Evolutionary conservation across 2,888 invertebrate genomes (phyloP).

Genomic region (Hydriomena furcata): DNA sequence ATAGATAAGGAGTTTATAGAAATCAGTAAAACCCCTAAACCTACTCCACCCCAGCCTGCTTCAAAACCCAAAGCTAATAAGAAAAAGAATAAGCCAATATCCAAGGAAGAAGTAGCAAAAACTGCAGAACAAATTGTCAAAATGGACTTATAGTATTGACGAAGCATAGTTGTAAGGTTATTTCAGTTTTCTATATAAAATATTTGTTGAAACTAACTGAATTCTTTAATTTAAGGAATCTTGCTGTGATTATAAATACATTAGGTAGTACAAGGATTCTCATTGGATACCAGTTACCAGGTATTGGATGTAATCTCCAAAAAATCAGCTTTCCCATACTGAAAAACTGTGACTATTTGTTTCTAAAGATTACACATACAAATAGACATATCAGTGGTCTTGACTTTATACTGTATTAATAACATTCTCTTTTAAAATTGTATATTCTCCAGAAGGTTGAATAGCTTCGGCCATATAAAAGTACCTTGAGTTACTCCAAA

Average conservation of each 20-base stretch:
- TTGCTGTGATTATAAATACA: too few relatives aligned
- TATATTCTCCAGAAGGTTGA: not conserved
- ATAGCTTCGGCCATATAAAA: not conserved
- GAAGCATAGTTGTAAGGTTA: conserved; percentile 26
- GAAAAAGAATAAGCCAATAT: conserved; percentile 50
- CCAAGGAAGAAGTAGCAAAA: conserved; percentile 65
- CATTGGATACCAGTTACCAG: too few relatives aligned
- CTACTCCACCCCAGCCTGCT: conserved; percentile 31
- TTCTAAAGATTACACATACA: too few relatives aligned
- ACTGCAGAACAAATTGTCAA: conserved; percentile 62
- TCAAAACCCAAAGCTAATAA: conserved; percentile 41
- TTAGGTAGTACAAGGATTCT: too few relatives aligned
- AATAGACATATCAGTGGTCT: too few relatives aligned
- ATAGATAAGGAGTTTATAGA: conserved; percentile 72
- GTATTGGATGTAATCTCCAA: too few relatives aligned
- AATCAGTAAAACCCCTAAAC: conserved; percentile 58
- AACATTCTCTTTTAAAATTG: too few relatives aligned
- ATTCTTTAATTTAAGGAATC: not conserved
- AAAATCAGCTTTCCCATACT: too few relatives aligned
- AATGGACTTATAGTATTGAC: conserved; percentile 64
- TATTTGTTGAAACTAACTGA: conserved; percentile 9
- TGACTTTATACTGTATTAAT: too few relatives aligned
- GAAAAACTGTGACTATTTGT: too few relatives aligned
- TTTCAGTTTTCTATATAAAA: conserved; percentile 12
- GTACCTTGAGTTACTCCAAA: not conserved